A percentile compares a stretch with the other conserved stretches of the same genome.
Evolutionary conservation across 2,797 vertebrate species (phyloP).

Genomic region (Diplodus puntazzo): DNA sequence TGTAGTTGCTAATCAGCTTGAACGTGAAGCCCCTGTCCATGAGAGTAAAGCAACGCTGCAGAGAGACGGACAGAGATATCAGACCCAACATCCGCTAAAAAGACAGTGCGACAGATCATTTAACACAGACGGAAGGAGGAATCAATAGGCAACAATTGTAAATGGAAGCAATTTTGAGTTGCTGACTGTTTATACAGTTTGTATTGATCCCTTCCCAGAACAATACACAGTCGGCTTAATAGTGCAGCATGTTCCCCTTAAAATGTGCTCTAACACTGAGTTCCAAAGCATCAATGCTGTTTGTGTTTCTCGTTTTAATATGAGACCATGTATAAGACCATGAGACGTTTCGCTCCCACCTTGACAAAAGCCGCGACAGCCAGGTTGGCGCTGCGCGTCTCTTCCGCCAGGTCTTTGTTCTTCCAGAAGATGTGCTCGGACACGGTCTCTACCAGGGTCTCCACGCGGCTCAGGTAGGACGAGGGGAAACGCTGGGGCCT

Average conservation of each 20-base stretch:
- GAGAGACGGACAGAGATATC: conserved; percentile 35
- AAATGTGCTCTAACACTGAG: neutral
- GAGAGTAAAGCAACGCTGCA: conserved; percentile 95
- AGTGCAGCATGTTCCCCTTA: neutral
- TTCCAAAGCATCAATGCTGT: neutral
- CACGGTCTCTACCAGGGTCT: conserved; percentile 91
- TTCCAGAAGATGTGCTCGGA: conserved; percentile 96
- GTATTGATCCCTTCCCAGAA: conserved; percentile 29
- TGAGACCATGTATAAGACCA: too few species aligned
- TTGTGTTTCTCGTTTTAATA: neutral
- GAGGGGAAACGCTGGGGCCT: conserved; percentile 93
- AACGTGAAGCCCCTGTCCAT: conserved; percentile 98
- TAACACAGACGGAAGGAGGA: conserved; percentile 18
- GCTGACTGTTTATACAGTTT: conserved; percentile 17
- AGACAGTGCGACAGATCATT: conserved; percentile 27
- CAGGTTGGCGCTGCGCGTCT: conserved; percentile 93
- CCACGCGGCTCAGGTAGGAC: conserved; percentile 91
- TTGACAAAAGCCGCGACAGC: conserved; percentile 94
- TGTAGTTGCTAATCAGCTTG: conserved; percentile 94
- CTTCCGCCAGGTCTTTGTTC: conserved; percentile 90
- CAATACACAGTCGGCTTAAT: conserved; percentile 10
- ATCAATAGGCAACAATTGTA: conserved; percentile 35
- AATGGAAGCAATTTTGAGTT: conserved; percentile 30
- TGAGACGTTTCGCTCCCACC: conserved; percentile 76
- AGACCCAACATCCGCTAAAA: conserved; percentile 18